Conservation (phyloP, 2,797 vertebrate species). For the Micromesistius poutassou region DNA sequence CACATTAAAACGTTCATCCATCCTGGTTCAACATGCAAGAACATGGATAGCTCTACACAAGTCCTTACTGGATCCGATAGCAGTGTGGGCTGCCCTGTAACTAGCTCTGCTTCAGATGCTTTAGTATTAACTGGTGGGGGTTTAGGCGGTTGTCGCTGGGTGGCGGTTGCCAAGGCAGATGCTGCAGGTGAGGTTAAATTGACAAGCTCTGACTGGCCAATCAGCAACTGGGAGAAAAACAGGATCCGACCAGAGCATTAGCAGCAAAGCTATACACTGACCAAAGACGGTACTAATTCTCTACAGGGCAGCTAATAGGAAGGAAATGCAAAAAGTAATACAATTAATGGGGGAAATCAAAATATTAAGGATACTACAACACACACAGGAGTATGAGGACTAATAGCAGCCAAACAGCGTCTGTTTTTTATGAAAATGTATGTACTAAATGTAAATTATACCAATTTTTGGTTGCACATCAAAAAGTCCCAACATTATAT, state of each 20-base stretch:
- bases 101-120: conserved; percentile 37
- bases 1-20: conserved; percentile 3
- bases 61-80: conserved; percentile 57
- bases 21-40: conserved; percentile 39
- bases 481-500: background rate
- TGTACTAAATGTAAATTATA: background rate
- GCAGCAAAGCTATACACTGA: conserved; percentile 29
- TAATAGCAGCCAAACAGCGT: conserved; percentile 22
- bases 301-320: background rate
- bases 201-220: conserved; percentile 65
- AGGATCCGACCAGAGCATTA: conserved; percentile 56
- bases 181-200: conserved; percentile 45
- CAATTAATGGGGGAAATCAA: too few relatives aligned
- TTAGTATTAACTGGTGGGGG: conserved; percentile 55
- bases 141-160: conserved; percentile 53
- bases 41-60: conserved; percentile 13
- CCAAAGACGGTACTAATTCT: background rate
- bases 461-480: background rate
- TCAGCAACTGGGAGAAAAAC: conserved; percentile 68
- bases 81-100: conserved; percentile 30
- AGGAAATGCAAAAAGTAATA: background rate
- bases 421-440: background rate
- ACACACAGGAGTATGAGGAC: conserved; percentile 15
- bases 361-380: background rate
- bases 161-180: conserved; percentile 29